Evolutionary conservation across 2,113 vertebrate genomes (phyloP), one percentile per base, ranked within the genome.

Genomic region (Tychaedon coryphoeus): DNA sequence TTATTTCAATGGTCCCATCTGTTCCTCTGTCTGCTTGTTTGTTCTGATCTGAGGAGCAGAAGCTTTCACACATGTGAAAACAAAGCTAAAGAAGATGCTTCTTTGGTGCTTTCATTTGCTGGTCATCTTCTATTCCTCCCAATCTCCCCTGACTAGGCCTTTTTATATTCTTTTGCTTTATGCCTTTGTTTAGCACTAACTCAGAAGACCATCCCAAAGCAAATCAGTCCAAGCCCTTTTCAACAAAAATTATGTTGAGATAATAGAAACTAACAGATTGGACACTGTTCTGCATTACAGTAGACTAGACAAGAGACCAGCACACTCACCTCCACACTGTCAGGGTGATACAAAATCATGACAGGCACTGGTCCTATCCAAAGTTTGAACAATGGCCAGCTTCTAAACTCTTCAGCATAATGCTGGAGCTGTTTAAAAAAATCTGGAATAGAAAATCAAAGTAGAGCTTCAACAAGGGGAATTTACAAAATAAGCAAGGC

Each of bases 321-420:
- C 7, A 38, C 6, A 95, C 97, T 94, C 84, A 99, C 99, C 98
- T 99, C 99, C 47, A 99, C 97, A 5, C 61, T 98, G 36, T 99
- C 99, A 56, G 98, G 95, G 7, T 98, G 98, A 95, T 95, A 99
- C 45, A 99, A 91, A 72, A 98, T 0, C 54, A 99, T 6, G n/a
- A 98, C 33, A 5, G 99, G 99, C 4, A 99, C 3, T 0, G 98
- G 97, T 62, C 99, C 99, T 26, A 99, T 0, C 99, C 99, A 99
- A 42, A 99, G 7, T 91, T 98, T 99, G 28, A 99, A 23, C 22
- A 99, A 56, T 0, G 99, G 98, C 3, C 10, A 3, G 3, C 95
- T 48, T 56, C 94, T 92, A 57, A 96, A 98, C 23, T 96, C 19
- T 6, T 93, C 80, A 6, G 64, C 56, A 3, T 79, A 95, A 2